Base-by-base conservation (phyloP, 1,140 invertebrate genomes). In the Paraescarpia echinospica region DNA sequence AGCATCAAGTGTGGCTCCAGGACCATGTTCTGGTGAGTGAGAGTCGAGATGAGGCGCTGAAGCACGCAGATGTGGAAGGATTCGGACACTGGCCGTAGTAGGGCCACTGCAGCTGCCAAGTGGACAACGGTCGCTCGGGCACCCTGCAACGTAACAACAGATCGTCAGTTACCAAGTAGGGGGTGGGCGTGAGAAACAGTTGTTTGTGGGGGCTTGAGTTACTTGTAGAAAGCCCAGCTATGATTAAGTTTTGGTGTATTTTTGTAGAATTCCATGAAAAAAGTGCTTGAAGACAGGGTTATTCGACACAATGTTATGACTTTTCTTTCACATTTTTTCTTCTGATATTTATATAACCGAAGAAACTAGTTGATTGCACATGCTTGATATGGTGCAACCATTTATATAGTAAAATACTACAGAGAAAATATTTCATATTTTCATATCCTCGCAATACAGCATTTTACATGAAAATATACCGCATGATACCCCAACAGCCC, bases 51-150 rank as follows among this genome's bases (percentile, higher is more conserved):
- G 0, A 95, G 91, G 59, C 93, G 93, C 90, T 94, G 94, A 27
- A 94, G 89, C 95, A 96, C 96, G 97, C 97, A 95, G 96, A 95
- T 91, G 97, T 96, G 93, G 98, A 95, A 92, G 97, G 97, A 90
- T 96, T 95, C 5, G 98, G 95, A 33, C 0, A 35, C 18, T 22
- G 91, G 91, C 41, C 34, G 14, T 31, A 91, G 41, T n/a, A 35
- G 18, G 91, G 91, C 91, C 34, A 91, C 91, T 33, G 48, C 41
- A 6, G 33, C 41, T 22, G 33, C 34, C 33, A 91, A 14, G 14
- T 41, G 48, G 34, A 41, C 4, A 31, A 91, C 48, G 2, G 91
- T 91, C 18, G 33, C 33, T n/a, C 91, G 12, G 14, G 91, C 34
- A 22, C 91, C 91, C 91, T 91, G 91, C 90, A 90, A 41, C 4